These are phyloP conservation scores for Erythrocercus mccallii DNA, from an alignment of 2,113 vertebrate species.

Conservation along the genomic window DNA sequence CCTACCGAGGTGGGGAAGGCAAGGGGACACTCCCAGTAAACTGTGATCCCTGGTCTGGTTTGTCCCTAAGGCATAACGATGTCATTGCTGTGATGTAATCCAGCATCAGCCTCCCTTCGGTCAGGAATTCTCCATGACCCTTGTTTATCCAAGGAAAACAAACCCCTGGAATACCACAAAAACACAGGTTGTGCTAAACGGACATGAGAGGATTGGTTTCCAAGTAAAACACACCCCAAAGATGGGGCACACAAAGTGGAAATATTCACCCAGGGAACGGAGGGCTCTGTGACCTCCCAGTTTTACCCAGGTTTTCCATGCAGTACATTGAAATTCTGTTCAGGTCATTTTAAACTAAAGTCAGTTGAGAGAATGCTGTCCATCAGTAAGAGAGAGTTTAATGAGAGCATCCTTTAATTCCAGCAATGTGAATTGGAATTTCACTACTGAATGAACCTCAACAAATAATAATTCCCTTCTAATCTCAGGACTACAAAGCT, in stretches of 20 bases:
- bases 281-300: not conserved
- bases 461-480: not conserved
- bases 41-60: not conserved
- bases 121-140: not conserved
- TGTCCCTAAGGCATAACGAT: rapidly evolving
- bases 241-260: not conserved
- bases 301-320: not conserved
- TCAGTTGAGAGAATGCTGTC: not conserved
- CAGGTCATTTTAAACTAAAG: not conserved
- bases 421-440: conserved; percentile 14
- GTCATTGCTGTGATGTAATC: not conserved
- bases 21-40: not conserved
- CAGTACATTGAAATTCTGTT: not conserved
- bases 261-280: rapidly evolving
- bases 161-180: not conserved
- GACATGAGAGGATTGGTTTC: not conserved
- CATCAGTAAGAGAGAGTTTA: not conserved
- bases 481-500: not conserved
- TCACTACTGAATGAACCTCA: conserved; percentile 3
- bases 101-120: not conserved
- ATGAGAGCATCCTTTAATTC: not conserved
- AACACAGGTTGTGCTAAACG: rapidly evolving
- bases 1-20: not conserved
- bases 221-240: not conserved
- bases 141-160: not conserved